These are phyloP conservation scores for Pharmacophagus antenor DNA, from an alignment of 2,888 invertebrate genomes.

Conservation along the genomic window DNA sequence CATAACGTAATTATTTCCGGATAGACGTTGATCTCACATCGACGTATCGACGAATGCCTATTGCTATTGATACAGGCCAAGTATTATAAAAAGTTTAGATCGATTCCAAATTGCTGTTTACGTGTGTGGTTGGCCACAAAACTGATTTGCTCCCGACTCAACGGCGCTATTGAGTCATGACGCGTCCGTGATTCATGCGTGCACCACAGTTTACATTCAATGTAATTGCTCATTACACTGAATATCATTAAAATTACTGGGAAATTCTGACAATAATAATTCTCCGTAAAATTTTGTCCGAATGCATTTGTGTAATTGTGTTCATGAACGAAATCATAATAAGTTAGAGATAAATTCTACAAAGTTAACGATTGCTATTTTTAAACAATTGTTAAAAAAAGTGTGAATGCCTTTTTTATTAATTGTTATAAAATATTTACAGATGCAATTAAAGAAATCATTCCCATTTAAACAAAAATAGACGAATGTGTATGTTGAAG, in stretches of 20 bases:
- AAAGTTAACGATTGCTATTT: too few species aligned
- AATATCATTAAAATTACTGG: conserved; percentile 50
- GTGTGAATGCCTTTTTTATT: too few species aligned
- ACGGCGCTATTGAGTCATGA: conserved; percentile 42
- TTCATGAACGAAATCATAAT: conserved; percentile 31
- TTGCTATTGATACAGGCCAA: conserved; percentile 40
- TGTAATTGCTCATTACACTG: conserved; percentile 52
- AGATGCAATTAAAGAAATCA: too few species aligned
- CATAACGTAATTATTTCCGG: conserved; percentile 26
- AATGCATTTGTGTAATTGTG: conserved; percentile 23
- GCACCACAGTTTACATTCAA: conserved; percentile 44
- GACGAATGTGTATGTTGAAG: too few species aligned
- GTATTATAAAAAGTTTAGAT: conserved; percentile 54
- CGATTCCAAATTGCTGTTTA: conserved; percentile 64
- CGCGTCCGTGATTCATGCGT: conserved; percentile 58
- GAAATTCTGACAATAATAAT: conserved; percentile 58
- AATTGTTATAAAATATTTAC: too few species aligned
- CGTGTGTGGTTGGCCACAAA: conserved; percentile 63
- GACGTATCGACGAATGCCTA: conserved; percentile 20
- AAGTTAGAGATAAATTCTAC: neutral
- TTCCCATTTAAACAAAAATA: too few species aligned
- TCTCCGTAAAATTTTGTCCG: conserved; percentile 35
- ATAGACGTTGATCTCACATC: conserved; percentile 32
- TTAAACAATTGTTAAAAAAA: too few species aligned
- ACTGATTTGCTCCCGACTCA: conserved; percentile 42